Base-by-base conservation (phyloP, 1,140 invertebrate genomes). In the Aporrectodea caliginosa region DNA sequence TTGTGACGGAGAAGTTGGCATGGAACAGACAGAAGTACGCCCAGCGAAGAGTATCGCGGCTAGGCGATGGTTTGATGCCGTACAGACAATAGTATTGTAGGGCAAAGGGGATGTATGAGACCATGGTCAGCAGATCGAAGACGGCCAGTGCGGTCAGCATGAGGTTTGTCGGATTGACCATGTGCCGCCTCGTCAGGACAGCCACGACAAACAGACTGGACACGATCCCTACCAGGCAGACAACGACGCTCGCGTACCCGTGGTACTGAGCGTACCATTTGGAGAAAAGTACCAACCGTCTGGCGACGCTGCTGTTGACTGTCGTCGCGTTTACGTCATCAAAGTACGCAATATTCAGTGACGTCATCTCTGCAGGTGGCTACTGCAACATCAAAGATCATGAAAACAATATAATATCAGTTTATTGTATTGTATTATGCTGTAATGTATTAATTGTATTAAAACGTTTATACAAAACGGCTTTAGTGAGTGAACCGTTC, bases 201-300 rank as follows among this genome's bases (percentile, higher is more conserved):
- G 93, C 92, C 35, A 98, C 93, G 85, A 96, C 97, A 35, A 97
- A 87, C 14, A 94, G 89, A 85, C 98, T 98, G 27, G 94, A 93
- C 76, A 96, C 89, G 43, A 93, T 93, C 29, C 95, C 95, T 82
- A 96, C 94, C 30, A 94, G 86, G 86, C 96, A 97, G 1, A 98
- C 93, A 0, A 91, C 83, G 1, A 94, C 86, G 27, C 92, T 91
- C 29, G 92, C 84, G 86, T 93, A 93, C 0, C 92, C 92, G 86
- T 95, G 94, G 22, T 91, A 81, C 1, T 82, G 81, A 2, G 83
- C 82, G 80, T 91, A 91, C 43, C 43, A 58, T 6, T 58, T 22
- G 43, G 43, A 6, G 43, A 58, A 58, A 58, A n/a, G n/a, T n/a
- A n/a, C n/a, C n/a, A n/a, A n/a, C n/a, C n/a, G n/a, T n/a, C n/a